Percentiles rank a stretch among this genome's conserved stretches.
These are phyloP conservation scores for Hololepta plana DNA, from an alignment of 2,888 invertebrate genomes.

Conservation along the genomic window DNA sequence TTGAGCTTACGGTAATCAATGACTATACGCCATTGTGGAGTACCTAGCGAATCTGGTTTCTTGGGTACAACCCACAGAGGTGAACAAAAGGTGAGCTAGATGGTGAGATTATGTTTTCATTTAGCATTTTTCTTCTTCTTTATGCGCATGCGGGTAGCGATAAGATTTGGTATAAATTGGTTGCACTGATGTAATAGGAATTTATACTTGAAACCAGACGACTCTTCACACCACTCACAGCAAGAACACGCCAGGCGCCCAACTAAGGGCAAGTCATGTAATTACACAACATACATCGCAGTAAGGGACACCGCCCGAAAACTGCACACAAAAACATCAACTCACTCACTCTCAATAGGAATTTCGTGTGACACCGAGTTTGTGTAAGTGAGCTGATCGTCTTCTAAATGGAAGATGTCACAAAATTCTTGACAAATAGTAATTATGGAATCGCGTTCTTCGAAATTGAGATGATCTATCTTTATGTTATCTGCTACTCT, in stretches of 20 bases:
- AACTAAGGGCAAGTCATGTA: no score
- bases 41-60: neutral
- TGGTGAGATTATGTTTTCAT: neutral
- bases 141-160: slow-evolving; percentile 1
- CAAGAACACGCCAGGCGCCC: no score
- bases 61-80: slow-evolving; percentile 1
- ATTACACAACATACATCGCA: no score
- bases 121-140: neutral
- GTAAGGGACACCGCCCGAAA: no score
- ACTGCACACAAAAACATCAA: no score
- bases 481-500: slow-evolving; percentile 1
- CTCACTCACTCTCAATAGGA: neutral
- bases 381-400: neutral
- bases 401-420: slow-evolving; percentile 1
- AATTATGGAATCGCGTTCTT: no score
- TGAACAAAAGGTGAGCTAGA: neutral
- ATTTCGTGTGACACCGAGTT: neutral
- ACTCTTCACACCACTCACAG: no score
- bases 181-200: no score
- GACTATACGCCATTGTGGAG: neutral
- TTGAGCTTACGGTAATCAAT: slow-evolving; percentile 1
- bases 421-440: neutral
- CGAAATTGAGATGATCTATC: slow-evolving; percentile 1
- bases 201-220: no score
- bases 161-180: slow-evolving; percentile 1